phyloP scores from a whole-genome alignment of 2,888 invertebrate species.

The Drosophila gaucha region DNA sequence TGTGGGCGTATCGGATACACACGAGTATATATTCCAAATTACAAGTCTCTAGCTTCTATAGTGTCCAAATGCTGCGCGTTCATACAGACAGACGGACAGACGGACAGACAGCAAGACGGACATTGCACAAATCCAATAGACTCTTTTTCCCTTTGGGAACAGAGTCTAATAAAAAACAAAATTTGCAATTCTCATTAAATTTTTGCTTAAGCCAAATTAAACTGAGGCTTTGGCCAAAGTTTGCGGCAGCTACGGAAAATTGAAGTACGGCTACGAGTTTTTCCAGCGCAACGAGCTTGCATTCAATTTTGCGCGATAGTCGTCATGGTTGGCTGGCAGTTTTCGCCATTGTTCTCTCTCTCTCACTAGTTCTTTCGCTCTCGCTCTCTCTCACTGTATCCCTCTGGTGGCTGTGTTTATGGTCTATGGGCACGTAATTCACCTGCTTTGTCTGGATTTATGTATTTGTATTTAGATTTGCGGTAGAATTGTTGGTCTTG shows the following conservation, averaged over 20 bases:
- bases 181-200: conserved; percentile 1
- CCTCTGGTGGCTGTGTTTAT: conserved; percentile 57
- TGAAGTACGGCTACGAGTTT: conserved; percentile 21
- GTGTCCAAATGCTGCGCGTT: too few species aligned
- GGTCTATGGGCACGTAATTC: conserved; percentile 75
- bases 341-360: conserved; percentile 69
- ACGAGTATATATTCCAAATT: too few species aligned
- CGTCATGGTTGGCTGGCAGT: conserved; percentile 76
- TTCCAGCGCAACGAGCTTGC: conserved; percentile 37
- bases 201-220: conserved; percentile 24
- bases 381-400: conserved; percentile 1
- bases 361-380: conserved; percentile 6
- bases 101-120: too few species aligned
- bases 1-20: too few species aligned
- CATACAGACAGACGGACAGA: too few species aligned
- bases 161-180: neutral
- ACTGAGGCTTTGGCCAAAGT: conserved; percentile 20
- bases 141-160: too few species aligned
- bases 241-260: conserved; percentile 17
- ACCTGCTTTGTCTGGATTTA: conserved; percentile 63
- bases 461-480: conserved; percentile 66
- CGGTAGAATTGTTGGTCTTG: conserved; percentile 58
- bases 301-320: conserved; percentile 54
- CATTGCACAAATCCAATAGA: too few species aligned
- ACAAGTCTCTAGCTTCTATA: too few species aligned